Conservation (phyloP, 1,140 invertebrate genomes). For the Tribolium madens region DNA sequence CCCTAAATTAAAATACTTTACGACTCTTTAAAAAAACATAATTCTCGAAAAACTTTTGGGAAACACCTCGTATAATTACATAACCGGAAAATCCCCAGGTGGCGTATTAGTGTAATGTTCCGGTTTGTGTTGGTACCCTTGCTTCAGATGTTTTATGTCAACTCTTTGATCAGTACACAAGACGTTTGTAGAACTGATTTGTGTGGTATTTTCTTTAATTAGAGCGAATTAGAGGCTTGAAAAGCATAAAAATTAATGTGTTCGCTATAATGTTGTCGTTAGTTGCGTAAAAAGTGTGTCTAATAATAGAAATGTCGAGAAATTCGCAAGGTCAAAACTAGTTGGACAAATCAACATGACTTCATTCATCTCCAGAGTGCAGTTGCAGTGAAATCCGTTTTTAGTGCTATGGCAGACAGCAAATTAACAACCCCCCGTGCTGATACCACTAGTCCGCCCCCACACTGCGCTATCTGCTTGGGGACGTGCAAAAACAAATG, state of each 20-base stretch:
- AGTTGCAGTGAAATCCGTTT: not conserved
- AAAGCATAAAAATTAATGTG: not conserved
- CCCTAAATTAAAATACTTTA: not conserved
- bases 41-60: too few relatives aligned
- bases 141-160: conserved; percentile 42
- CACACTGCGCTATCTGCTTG: conserved; percentile 92
- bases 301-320: not conserved
- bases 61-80: not conserved
- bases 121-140: not conserved
- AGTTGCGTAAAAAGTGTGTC: not conserved
- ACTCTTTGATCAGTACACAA: conserved; percentile 15
- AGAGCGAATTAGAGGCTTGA: not conserved
- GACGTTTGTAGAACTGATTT: not conserved
- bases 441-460: conserved; percentile 76
- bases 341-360: conserved; percentile 23
- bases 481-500: conserved; percentile 88
- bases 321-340: conserved; percentile 11
- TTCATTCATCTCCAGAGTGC: not conserved
- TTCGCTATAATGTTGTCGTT: not conserved
- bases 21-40: too few relatives aligned
- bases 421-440: conserved; percentile 50
- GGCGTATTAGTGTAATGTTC: not conserved
- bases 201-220: not conserved
- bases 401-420: conserved; percentile 55
- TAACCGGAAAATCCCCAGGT: not conserved